Percentiles rank a stretch among this genome's conserved stretches.
phyloP scores from a whole-genome alignment of 2,113 vertebrate genomes.

The Erpornis zantholeuca region DNA sequence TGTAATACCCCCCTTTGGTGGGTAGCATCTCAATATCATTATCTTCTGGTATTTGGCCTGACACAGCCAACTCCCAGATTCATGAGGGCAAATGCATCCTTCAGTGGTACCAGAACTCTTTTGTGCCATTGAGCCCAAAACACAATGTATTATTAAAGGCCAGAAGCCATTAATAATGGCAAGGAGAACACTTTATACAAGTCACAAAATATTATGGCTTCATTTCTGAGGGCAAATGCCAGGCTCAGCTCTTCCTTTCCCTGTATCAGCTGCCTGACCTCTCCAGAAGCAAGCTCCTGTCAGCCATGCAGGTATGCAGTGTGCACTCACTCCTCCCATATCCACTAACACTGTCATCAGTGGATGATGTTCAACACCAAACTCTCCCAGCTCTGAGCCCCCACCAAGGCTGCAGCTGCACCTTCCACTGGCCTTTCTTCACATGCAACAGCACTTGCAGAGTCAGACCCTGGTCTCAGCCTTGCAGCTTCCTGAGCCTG shows the following conservation, averaged over 20 bases:
- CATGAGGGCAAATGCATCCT: neutral
- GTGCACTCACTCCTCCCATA: neutral
- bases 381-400: neutral
- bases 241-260: neutral
- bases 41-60: neutral
- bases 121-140: neutral
- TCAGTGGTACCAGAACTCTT: neutral
- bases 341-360: neutral
- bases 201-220: neutral
- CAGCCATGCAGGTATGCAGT: neutral
- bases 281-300: neutral
- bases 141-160: neutral
- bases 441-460: neutral
- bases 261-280: neutral
- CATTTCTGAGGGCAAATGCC: neutral
- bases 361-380: neutral
- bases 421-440: neutral
- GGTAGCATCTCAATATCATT: neutral
- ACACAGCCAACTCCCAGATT: conserved; percentile 12
- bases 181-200: neutral
- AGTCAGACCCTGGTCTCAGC: neutral
- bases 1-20: neutral
- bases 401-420: neutral
- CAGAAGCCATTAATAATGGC: neutral
- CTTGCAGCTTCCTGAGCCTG: neutral